These are phyloP conservation scores for Sarcophilus harrisii DNA, from an alignment of 2,797 vertebrate genomes.

Conservation along the genomic window DNA sequence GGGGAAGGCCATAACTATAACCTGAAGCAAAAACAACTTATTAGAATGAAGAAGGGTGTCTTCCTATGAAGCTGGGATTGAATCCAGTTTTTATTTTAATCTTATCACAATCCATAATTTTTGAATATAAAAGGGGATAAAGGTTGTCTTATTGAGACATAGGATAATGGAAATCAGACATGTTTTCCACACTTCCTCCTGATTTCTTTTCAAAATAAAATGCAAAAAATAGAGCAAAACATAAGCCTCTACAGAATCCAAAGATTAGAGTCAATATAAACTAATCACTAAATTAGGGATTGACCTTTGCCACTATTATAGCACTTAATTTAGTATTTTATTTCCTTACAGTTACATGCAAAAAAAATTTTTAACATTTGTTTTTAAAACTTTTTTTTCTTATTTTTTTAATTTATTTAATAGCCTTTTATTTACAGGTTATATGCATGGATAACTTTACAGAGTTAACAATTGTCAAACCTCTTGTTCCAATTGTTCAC, in stretches of 20 bases:
- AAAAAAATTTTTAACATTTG: too few species aligned
- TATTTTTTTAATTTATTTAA: too few species aligned
- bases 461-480: too few species aligned
- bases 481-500: too few species aligned
- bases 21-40: background rate
- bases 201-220: background rate
- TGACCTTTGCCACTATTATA: background rate
- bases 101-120: background rate
- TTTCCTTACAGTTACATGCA: too few species aligned
- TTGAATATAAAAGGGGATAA: background rate
- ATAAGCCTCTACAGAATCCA: background rate
- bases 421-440: too few species aligned
- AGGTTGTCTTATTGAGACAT: constrained; percentile 17
- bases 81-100: background rate
- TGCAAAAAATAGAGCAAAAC: background rate
- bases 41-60: constrained; percentile 18
- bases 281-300: background rate
- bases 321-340: background rate
- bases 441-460: too few species aligned
- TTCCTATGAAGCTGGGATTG: constrained; percentile 23
- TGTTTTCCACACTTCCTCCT: background rate
- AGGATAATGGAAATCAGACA: background rate
- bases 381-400: too few species aligned
- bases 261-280: background rate
- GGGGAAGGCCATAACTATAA: background rate